Evolutionary conservation across 2,113 vertebrate genomes (phyloP), one percentile per base, ranked within the genome.

Genomic region (Psilopogon haemacephalus): DNA sequence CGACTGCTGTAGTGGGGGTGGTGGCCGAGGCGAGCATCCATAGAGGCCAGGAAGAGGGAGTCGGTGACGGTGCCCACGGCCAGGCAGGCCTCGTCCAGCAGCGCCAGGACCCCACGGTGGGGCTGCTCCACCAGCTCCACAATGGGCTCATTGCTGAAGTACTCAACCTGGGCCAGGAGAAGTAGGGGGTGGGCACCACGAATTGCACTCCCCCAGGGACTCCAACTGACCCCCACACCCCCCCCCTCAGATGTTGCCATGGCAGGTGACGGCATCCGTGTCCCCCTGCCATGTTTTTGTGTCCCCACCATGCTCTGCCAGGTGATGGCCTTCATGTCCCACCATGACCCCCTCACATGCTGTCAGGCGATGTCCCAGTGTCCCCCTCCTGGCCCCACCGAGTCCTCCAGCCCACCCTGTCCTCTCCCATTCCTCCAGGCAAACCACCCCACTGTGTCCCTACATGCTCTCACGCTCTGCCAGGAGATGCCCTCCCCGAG

Each of bases 101-200:
- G 97, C 1, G 99, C 98, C 91, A 99, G 97, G 95, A 99, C 97
- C 26, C 99, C 99, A 11, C 98, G 98, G 93, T 99, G 99, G 0
- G 97, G 96, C 94, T 98, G 98, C 91, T 99, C 99, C 94, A 99
- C 99, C 16, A 99, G 98, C 35, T 99, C 98, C 54, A 99, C 98
- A 0, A 99, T 99, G 97, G 98, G 98, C 94, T 99, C 98, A 32
- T 99, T 99, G 97, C 99, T 98, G 91, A 99, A 99, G 96, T 99
- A 99, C 8, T 99, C 98, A 0, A 99, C 98, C 99, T 99, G 96
- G 5, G 5, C 48, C 48, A 46, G 3, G 26, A 50, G 48, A 50
- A 50, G 19, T 2, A 8, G 94, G 2, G 6, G 15, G 27, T 35
- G 44, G 38, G 23, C 12, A 38, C 8, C 27, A 19, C 5, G 0